These are phyloP conservation scores for Aricia artaxerxes DNA, from an alignment of 2,888 invertebrate species.

Conservation along the genomic window DNA sequence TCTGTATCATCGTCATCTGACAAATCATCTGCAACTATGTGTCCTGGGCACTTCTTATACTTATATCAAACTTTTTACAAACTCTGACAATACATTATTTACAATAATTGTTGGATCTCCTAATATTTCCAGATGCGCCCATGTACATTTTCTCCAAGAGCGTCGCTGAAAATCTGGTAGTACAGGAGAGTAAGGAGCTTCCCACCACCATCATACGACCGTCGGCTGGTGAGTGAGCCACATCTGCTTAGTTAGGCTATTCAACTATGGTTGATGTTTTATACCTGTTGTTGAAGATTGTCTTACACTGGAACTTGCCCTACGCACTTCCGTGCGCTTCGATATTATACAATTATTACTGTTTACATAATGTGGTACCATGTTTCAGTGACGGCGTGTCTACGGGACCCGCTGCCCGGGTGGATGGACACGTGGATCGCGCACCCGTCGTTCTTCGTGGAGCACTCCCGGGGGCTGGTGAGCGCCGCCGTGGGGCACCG, in stretches of 20 bases:
- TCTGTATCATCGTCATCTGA: too few species aligned
- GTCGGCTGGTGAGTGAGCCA: not conserved
- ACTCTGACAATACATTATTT: too few species aligned
- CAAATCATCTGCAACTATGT: too few species aligned
- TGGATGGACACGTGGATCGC: slow-evolving; percentile 97
- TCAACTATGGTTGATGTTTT: too few species aligned
- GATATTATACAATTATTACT: too few species aligned
- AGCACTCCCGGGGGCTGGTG: slow-evolving; percentile 82
- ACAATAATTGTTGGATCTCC: not conserved
- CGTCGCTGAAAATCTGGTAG: slow-evolving; percentile 8
- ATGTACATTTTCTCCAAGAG: slow-evolving; percentile 24
- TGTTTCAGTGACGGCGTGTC: slow-evolving; percentile 80
- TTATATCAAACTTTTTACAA: too few species aligned
- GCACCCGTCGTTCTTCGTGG: slow-evolving; percentile 84
- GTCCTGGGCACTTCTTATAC: too few species aligned
- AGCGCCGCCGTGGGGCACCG: slow-evolving; percentile 87
- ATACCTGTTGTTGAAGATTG: too few species aligned
- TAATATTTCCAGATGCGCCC: not conserved
- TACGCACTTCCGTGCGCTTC: too few species aligned
- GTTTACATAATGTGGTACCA: not conserved
- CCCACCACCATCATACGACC: slow-evolving; percentile 25
- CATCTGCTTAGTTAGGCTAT: slow-evolving; percentile 82
- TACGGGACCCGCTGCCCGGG: slow-evolving; percentile 86
- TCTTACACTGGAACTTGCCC: too few species aligned
- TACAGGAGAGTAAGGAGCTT: slow-evolving; percentile 1